Base-by-base conservation (phyloP, 1,140 invertebrate species). In the Wasmannia auropunctata region DNA sequence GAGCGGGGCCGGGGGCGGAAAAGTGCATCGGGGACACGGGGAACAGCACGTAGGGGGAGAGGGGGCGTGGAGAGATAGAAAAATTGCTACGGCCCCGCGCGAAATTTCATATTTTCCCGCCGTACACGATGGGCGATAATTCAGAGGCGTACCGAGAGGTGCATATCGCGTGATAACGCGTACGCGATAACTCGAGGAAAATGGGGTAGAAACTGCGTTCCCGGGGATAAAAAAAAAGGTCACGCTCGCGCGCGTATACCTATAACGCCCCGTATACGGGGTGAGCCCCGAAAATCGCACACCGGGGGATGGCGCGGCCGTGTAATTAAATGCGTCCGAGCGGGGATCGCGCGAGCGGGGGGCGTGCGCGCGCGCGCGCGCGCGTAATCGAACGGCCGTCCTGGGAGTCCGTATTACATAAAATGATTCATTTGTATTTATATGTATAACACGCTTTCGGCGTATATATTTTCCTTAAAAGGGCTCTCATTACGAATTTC, bases 51-150 rank as follows among this genome's bases (percentile, higher is more conserved):
- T n/a, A 3, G 11, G 22, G 10, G 22, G 11, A 1, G 6, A 54
- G 10, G 8, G 16, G 0, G 16, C 40, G 62, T 4, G 31, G 54
- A 40, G 86, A 85, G 69, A 65, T 56, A 70, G 77, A 88, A 83
- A 90, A 91, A 91, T 91, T 86, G 84, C 75, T 86, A 80, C 75
- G 85, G 65, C 62, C 34, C 49, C 69, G 88, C 56, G 84, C 86
- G 63, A 90, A 86, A 88, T 90, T 90, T 90, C 89, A 90, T 90
- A 90, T 90, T 90, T 90, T 87, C 69, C 83, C 83, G 79, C 79
- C 60, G 51, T 40, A 79, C 60, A 84, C 70, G 88, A 89, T 89
- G 69, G 72, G n/a, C 70, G 89, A 90, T 90, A 88, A 90, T 90
- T 90, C 58, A 83, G 76, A 54, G 46, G 62, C 81, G 65, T 75